Conservation (phyloP, 2,113 vertebrate species). For the Marcusenius ussheri region DNA sequence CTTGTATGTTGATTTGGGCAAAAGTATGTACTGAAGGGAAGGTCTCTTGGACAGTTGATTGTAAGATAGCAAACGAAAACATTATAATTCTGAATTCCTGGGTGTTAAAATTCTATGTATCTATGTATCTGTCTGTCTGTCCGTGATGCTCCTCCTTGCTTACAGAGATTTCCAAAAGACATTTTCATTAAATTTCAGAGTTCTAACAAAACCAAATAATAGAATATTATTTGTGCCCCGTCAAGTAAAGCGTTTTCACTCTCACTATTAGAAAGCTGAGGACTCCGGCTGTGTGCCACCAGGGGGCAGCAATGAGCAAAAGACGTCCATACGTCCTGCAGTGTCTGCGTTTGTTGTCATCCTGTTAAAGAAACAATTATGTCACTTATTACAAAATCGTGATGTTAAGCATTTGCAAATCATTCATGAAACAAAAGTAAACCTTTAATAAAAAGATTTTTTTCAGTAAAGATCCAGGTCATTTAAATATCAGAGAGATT, state of each 20-base stretch:
- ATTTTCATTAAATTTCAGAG: background rate
- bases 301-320: background rate
- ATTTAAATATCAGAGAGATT: background rate
- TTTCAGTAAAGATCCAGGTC: background rate
- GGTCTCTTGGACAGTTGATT: no score
- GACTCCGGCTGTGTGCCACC: background rate
- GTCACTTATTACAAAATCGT: background rate
- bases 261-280: background rate
- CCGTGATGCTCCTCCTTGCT: background rate
- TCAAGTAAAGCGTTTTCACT: no score
- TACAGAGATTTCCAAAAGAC: background rate
- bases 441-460: background rate
- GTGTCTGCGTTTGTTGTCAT: background rate
- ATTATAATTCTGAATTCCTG: no score
- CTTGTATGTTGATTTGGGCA: no score
- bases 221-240: background rate
- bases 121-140: background rate
- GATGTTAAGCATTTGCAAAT: background rate
- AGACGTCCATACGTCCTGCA: background rate
- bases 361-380: background rate
- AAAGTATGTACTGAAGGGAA: no score
- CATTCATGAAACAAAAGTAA: background rate
- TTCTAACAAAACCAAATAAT: background rate
- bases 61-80: no score
- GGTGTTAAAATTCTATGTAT: no score